These are phyloP conservation scores for Alethe castanea DNA, from an alignment of 2,113 vertebrate genomes.

Conservation along the genomic window DNA sequence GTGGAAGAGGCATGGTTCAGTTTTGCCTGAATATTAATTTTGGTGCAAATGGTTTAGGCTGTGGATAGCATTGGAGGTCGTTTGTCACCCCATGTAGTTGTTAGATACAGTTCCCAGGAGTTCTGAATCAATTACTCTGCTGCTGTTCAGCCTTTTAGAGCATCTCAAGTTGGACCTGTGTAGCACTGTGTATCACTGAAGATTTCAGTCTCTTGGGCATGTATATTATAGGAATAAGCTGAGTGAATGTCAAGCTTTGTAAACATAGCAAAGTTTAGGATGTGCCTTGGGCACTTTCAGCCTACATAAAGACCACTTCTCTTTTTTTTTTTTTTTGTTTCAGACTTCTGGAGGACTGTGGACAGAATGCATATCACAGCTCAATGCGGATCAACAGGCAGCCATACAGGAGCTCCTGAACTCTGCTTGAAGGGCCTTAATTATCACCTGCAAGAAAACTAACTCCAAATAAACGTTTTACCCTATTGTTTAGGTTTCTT, in stretches of 20 bases:
- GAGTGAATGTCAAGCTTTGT: not conserved
- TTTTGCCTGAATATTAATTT: not conserved
- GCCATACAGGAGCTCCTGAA: constrained; percentile 96
- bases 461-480: constrained; percentile 84
- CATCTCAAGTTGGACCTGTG: not conserved
- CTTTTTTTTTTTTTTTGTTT: not conserved
- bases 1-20: not conserved
- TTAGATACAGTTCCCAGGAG: not conserved
- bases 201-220: not conserved
- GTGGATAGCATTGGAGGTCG: not conserved
- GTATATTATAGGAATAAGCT: not conserved
- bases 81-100: not conserved
- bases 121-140: not conserved
- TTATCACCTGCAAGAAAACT: constrained; percentile 74
- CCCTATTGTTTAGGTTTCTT: constrained; percentile 85
- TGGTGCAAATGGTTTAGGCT: not conserved
- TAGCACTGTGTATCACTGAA: not conserved
- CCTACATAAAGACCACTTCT: not conserved
- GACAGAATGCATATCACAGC: constrained; percentile 91
- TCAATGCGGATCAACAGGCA: constrained; percentile 92
- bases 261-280: not conserved
- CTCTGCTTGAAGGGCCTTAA: constrained; percentile 85
- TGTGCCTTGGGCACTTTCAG: not conserved
- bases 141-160: not conserved
- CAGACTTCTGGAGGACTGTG: constrained; percentile 93